Base-by-base conservation (phyloP, 2,113 vertebrate species). In the Myotis brandtii region DNA sequence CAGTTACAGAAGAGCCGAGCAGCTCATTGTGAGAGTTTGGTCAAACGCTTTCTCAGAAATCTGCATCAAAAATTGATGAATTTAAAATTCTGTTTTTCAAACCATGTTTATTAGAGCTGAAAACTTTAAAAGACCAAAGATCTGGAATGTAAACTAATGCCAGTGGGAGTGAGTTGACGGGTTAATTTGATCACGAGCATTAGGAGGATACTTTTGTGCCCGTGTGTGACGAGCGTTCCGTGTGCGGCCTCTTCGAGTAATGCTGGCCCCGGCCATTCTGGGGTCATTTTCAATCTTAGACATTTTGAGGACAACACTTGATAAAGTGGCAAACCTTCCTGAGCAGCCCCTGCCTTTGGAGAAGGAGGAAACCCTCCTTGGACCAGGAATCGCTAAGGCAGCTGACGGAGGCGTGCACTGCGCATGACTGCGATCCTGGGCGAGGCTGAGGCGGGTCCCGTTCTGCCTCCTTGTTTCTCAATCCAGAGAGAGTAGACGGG, bases 271-370 rank as follows among this genome's bases (percentile, higher is more conserved):
- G n/a, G 56, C 59, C 66, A 2, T 66, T 73, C 14, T 67, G 91
- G 88, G 80, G 67, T 62, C 32, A 20, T 94, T 83, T 94, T 73
- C 54, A 69, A 54, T 62, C 46, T 48, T 67, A 16, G 34, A 82
- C 46, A 59, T 40, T 72, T 81, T 32, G 76, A 90, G 8, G 64
- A 69, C 20, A 16, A 86, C 40, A 82, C 69, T 80, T 59, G 43
- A 30, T 85, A 56, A 93, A 89, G 25, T 43, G n/a, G 27, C 48
- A 64, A 56, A 27, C 77, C 69, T 82, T 70, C 40, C 54, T 75
- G 34, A n/a, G 64, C 34, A 37, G 82, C 89, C 54, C 50, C 72
- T 86, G 94, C 91, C 0, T 83, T 85, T 81, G 70, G 59, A 95
- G 77, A 72, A 96, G 77, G 62, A 27, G 64, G 46, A 89, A 62